Evolutionary conservation across 2,797 vertebrate species (phyloP).

Genomic region (Buceros bicornis): DNA sequence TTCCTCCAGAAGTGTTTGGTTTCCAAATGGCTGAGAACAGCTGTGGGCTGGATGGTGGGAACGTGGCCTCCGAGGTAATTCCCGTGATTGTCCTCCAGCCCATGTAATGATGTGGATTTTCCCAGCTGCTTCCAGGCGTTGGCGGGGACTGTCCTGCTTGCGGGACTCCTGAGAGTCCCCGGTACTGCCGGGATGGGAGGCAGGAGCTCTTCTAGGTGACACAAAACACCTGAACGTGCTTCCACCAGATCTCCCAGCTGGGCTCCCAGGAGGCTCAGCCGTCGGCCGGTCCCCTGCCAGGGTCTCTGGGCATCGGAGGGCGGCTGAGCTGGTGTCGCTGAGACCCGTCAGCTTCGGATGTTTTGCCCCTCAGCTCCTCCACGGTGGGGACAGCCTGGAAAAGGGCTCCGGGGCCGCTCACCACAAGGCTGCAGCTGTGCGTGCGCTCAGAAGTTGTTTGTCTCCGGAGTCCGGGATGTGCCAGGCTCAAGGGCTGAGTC

Average conservation of each 20-base stretch:
- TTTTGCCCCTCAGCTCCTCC: neutral
- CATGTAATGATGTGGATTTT: neutral
- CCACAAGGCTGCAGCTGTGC: neutral
- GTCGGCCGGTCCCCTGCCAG: fast-evolving
- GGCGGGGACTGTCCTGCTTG: neutral
- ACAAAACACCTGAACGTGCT: neutral
- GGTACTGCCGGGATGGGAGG: neutral
- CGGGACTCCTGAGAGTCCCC: neutral
- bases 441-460: neutral
- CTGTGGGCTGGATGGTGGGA: slow-evolving; percentile 61
- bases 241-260: fast-evolving
- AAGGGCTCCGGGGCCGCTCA: neutral
- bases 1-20: slow-evolving; percentile 43
- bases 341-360: neutral
- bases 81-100: neutral
- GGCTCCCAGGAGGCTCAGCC: neutral
- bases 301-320: fast-evolving
- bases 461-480: neutral
- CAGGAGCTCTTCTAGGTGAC: neutral
- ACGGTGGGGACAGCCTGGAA: neutral
- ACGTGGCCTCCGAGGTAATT: slow-evolving; percentile 17
- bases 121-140: slow-evolving; percentile 47
- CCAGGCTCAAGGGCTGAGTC: slow-evolving; percentile 23
- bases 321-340: neutral
- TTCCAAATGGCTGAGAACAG: slow-evolving; percentile 54